phyloP scores from a whole-genome alignment of 2,113 vertebrate genomes.

The Trinectes maculatus region DNA sequence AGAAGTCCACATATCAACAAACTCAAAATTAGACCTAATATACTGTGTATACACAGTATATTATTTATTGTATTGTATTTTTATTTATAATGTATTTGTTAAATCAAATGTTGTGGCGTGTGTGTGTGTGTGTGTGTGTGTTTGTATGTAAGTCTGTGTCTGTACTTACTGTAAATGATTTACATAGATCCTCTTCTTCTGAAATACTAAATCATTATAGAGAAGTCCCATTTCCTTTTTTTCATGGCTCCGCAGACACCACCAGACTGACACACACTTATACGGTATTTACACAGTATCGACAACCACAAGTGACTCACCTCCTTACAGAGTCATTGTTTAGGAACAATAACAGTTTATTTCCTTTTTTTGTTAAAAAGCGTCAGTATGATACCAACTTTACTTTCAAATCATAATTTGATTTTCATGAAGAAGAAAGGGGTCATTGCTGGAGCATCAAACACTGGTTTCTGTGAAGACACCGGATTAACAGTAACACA shows the following conservation, averaged over 20 bases:
- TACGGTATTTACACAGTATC: not conserved
- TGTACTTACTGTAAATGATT: conserved; percentile 60
- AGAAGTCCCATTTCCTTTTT: conserved; percentile 65
- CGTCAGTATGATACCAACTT: not conserved
- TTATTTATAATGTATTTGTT: too few species aligned
- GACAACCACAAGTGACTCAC: not conserved
- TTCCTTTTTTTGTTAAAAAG: conserved; percentile 18
- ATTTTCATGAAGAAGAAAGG: not conserved
- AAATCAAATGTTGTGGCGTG: too few species aligned
- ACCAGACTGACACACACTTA: not conserved
- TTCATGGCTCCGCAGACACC: not conserved
- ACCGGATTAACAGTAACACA: too few species aligned
- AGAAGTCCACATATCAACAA: too few species aligned
- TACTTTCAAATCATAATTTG: conserved; percentile 35
- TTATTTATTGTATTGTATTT: too few species aligned
- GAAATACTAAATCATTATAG: conserved; percentile 46
- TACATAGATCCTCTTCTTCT: conserved; percentile 58
- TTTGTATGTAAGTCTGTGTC: not conserved
- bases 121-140: not conserved
- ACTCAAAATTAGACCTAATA: too few species aligned
- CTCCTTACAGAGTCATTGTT: not conserved
- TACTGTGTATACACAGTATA: too few species aligned
- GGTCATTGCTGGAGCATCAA: not conserved
- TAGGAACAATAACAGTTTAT: not conserved
- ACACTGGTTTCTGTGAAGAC: not conserved